These are phyloP conservation scores for Onychomys arenicola DNA, from an alignment of 2,797 vertebrate genomes.

Conservation along the genomic window DNA sequence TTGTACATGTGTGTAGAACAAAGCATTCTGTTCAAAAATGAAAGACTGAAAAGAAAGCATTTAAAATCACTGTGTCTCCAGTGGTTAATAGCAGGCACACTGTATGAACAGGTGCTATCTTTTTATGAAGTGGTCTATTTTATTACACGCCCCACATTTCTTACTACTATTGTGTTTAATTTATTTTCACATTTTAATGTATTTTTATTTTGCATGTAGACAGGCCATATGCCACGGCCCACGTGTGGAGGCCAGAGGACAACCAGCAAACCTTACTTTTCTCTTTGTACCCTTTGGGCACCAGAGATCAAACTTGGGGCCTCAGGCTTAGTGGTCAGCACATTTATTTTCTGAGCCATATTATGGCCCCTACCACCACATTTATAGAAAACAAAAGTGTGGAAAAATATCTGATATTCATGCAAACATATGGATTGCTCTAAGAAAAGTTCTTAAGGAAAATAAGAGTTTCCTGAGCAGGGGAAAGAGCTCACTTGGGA, in stretches of 20 bases:
- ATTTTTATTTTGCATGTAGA: neutral
- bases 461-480: neutral
- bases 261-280: neutral
- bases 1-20: constrained; percentile 33
- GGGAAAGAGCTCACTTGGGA: neutral
- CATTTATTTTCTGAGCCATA: neutral
- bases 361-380: neutral
- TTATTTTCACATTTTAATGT: neutral
- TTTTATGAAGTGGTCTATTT: neutral
- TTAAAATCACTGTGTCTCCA: constrained; percentile 21
- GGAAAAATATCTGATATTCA: neutral
- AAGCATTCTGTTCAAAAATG: constrained; percentile 48
- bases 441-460: neutral
- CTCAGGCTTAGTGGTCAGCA: neutral
- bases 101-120: neutral
- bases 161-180: neutral
- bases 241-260: neutral
- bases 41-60: constrained; percentile 33
- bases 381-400: constrained; percentile 16
- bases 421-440: constrained; percentile 32
- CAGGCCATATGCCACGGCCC: neutral
- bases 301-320: neutral
- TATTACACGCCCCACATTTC: neutral
- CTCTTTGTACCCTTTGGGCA: neutral
- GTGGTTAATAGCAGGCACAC: neutral